A percentile compares a stretch with the other conserved stretches of the same genome.
phyloP scores from a whole-genome alignment of 2,113 vertebrate species.

The Erythrolamprus reginae region DNA sequence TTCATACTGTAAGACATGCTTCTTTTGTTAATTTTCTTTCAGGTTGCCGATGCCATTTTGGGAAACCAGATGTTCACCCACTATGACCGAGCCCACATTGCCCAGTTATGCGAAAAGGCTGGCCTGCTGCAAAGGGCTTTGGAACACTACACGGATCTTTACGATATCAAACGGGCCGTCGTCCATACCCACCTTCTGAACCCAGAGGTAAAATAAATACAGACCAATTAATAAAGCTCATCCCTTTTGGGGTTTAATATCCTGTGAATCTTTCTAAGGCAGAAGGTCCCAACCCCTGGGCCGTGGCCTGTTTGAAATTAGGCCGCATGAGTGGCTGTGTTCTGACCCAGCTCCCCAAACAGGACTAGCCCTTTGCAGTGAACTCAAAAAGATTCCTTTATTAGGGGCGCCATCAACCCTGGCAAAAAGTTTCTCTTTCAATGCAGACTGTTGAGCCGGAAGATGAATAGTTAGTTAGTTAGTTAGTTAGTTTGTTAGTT shows the following conservation, averaged over 20 bases:
- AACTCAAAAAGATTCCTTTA: no score
- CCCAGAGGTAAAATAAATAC: constrained; percentile 68
- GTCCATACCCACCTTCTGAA: constrained; percentile 91
- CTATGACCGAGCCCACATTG: constrained; percentile 85
- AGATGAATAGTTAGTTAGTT: no score
- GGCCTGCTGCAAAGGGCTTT: constrained; percentile 86
- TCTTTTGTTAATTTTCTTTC: background rate
- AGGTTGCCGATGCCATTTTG: constrained; percentile 93
- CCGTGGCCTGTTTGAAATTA: no score
- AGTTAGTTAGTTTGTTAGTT: no score
- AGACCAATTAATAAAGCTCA: background rate
- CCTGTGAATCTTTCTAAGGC: background rate
- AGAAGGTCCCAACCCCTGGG: no score
- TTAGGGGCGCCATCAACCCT: no score
- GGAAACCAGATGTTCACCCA: constrained; percentile 95
- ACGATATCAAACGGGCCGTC: constrained; percentile 86
- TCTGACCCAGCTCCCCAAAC: no score
- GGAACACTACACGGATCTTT: constrained; percentile 87
- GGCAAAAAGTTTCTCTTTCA: no score
- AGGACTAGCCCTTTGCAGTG: no score
- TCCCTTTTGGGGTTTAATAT: background rate
- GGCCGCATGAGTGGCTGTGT: no score
- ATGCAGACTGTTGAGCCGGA: fast-evolving
- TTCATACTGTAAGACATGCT: background rate
- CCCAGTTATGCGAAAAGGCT: constrained; percentile 91